phyloP scores from a whole-genome alignment of 2,888 invertebrate species.

The Athripsodes cinereus region DNA sequence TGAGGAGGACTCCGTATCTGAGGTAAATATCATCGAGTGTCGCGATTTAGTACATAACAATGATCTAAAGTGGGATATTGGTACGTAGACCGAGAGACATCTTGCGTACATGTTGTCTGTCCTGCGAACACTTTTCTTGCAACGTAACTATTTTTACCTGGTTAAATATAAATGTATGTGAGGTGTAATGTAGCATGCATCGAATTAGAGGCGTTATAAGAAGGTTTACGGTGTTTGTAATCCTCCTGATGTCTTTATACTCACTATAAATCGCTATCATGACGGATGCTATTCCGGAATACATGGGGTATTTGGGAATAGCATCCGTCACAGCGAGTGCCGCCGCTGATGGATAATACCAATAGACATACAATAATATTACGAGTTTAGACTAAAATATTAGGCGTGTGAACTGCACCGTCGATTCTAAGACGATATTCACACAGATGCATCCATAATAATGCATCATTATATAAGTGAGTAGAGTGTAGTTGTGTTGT shows the following conservation, averaged over 20 bases:
- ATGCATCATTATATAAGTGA: slow-evolving; percentile 23
- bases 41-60: slow-evolving; percentile 49
- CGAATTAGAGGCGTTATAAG: slow-evolving; percentile 18
- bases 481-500: not conserved
- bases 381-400: not conserved
- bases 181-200: slow-evolving; percentile 18
- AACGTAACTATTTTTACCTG: slow-evolving; percentile 28
- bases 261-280: slow-evolving; percentile 5
- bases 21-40: slow-evolving; percentile 65
- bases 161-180: slow-evolving; percentile 24
- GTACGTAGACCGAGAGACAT: slow-evolving; percentile 61
- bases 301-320: slow-evolving; percentile 18
- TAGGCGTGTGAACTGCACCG: not conserved
- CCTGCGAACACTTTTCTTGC: slow-evolving; percentile 33
- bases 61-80: slow-evolving; percentile 43
- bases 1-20: slow-evolving; percentile 93
- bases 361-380: not conserved
- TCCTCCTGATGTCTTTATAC: slow-evolving; percentile 10
- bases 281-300: slow-evolving; percentile 16
- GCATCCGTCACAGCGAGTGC: slow-evolving; percentile 14
- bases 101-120: slow-evolving; percentile 50
- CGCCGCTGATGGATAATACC: slow-evolving; percentile 11
- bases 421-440: slow-evolving; percentile 1
- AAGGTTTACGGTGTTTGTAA: slow-evolving; percentile 16
- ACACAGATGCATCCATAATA: slow-evolving; percentile 19